Evolutionary conservation across 2,888 invertebrate species (phyloP), one percentile per base, ranked within the genome.

Genomic region (Harmothoe impar): DNA sequence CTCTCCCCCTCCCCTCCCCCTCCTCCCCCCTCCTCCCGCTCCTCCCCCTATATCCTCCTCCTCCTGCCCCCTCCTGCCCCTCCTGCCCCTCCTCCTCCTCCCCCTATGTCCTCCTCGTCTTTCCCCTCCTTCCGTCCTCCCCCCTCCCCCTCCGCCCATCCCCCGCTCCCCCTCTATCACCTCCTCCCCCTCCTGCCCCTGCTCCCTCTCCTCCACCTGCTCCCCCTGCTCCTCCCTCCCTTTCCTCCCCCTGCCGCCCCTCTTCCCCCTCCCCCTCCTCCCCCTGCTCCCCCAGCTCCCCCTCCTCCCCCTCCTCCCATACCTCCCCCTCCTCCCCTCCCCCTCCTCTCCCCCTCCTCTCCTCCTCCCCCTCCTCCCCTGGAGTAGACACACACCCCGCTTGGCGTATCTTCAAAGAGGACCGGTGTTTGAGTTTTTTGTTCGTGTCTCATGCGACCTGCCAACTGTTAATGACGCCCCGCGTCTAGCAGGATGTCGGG

Each of bases 371-470:
- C 62, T 25, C 62, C 62, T 62, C 62, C 62, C 62, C 62, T n/a
- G 23, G n/a, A 62, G n/a, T 25, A 23, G 25, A 23, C 62, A n/a
- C 62, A n/a, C 10, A 5, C 62, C 20, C 62, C 15, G 31, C 77
- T 31, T 31, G 77, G 77, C 77, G 77, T 25, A 29, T 17, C 77
- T 77, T 77, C 77, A 77, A 77, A 77, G 77, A 25, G 77, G 77
- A 31, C 29, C 5, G 20, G 77, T 29, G 20, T 77, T 77, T 77
- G 3, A 29, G 29, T 77, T 17, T 77, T 29, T 31, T 43, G 43
- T 43, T 29, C 17, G 31, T 77, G 12, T 77, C 77, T 31, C 31
- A n/a, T 25, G 31, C 31, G 25, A 17, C 15, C 77, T 29, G 25
- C 77, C 77, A 25, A 77, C 31, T 29, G 25, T 3, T 77, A 29